Conservation (phyloP, 2,113 vertebrate genomes). For the Danionella cerebrum region DNA sequence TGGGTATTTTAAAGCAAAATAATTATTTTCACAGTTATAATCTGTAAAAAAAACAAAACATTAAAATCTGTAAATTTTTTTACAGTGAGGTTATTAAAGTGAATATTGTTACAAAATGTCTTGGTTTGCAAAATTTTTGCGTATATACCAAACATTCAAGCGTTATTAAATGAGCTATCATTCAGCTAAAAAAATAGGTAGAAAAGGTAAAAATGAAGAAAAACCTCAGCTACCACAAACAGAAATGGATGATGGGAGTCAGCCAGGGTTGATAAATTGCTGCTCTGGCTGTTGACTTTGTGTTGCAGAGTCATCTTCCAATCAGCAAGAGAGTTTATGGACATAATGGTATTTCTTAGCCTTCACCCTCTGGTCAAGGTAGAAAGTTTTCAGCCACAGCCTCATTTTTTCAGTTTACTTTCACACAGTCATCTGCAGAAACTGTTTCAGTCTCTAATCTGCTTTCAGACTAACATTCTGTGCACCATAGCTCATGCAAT, state of each 20-base stretch:
- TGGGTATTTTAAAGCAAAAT: too few relatives aligned
- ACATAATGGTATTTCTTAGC: constrained; percentile 34
- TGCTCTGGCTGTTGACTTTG: constrained; percentile 14
- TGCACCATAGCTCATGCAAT: not conserved
- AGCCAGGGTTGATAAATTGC: constrained; percentile 5
- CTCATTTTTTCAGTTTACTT: constrained; percentile 35
- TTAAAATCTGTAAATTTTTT: too few relatives aligned
- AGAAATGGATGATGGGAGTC: not conserved
- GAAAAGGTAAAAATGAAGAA: not conserved
- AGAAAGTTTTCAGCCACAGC: constrained; percentile 9
- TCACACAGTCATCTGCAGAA: not conserved
- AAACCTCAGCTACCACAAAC: not conserved
- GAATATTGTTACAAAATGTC: too few relatives aligned
- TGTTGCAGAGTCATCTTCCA: constrained; percentile 27
- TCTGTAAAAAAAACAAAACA: too few relatives aligned
- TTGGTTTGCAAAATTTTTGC: too few relatives aligned
- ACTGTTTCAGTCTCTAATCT: not conserved
- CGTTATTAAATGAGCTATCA: not conserved
- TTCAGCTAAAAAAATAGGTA: not conserved
- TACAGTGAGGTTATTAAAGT: too few relatives aligned
- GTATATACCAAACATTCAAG: not conserved
- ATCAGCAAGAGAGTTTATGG: constrained; percentile 18
- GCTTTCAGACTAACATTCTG: constrained; percentile 1
- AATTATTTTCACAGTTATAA: too few relatives aligned
- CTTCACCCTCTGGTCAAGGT: constrained; percentile 18